phyloP scores from a whole-genome alignment of 2,797 vertebrate genomes.

The Sus cebifrons region DNA sequence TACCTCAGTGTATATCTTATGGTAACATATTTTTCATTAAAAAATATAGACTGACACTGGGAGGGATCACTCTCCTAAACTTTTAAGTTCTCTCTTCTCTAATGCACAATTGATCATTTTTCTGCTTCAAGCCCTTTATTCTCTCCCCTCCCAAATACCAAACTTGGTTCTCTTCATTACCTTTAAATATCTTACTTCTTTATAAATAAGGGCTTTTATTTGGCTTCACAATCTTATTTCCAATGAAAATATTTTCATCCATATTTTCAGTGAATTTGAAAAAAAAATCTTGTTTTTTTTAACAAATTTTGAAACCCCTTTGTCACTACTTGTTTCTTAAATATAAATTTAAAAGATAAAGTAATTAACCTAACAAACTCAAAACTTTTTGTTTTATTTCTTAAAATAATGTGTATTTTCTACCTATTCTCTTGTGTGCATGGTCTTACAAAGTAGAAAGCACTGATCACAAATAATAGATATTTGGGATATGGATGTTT shows the following conservation, averaged over 20 bases:
- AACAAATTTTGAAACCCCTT: background rate
- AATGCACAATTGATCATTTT: background rate
- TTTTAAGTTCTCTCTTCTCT: background rate
- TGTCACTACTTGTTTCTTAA: background rate
- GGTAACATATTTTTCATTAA: too few relatives aligned
- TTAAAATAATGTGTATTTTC: background rate
- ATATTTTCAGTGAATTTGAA: conserved; percentile 20
- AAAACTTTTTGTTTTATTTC: background rate
- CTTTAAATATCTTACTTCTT: background rate
- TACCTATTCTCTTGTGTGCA: background rate
- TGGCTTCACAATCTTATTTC: background rate
- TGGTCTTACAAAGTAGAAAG: background rate
- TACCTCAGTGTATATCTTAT: too few relatives aligned
- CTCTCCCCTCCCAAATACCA: background rate
- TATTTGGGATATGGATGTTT: background rate
- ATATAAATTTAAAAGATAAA: background rate
- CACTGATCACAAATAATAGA: background rate
- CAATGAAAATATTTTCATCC: background rate
- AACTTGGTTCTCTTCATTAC: background rate
- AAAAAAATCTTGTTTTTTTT: background rate
- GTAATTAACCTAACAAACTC: background rate
- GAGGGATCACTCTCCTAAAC: background rate
- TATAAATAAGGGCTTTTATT: background rate
- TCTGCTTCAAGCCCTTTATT: background rate
- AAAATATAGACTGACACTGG: background rate